phyloP scores from a whole-genome alignment of 2,113 vertebrate genomes.

The Pituophis catenifer region DNA sequence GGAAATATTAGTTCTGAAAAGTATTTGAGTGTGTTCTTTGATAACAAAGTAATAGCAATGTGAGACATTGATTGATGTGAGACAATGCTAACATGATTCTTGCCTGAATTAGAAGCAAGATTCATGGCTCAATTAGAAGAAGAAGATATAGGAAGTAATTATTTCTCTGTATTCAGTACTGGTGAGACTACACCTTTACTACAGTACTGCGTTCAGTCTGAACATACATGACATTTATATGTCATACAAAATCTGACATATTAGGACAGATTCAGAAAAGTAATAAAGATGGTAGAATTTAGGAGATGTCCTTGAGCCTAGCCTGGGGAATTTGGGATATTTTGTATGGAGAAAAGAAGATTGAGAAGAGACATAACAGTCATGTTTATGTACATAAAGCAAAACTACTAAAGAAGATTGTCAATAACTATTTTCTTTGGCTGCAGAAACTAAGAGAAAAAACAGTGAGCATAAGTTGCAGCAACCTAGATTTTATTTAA shows the following conservation, averaged over 20 bases:
- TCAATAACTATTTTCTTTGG: not conserved
- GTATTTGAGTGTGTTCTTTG: not conserved
- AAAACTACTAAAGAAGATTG: not conserved
- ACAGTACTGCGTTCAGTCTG: not conserved
- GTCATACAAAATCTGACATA: not conserved
- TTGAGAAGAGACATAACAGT: not conserved
- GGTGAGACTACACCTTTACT: not conserved
- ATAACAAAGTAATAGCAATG: not conserved
- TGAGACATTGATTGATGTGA: not conserved
- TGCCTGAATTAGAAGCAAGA: not conserved
- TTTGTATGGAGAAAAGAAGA: not conserved
- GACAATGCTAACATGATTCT: not conserved
- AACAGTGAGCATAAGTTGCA: not conserved
- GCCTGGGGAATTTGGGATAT: not conserved
- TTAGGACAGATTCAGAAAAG: not conserved
- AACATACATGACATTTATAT: not conserved
- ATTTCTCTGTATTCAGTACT: not conserved
- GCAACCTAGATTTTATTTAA: not conserved
- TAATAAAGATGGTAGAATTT: not conserved
- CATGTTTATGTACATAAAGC: not conserved
- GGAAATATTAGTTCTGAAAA: not conserved
- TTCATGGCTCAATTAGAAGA: not conserved
- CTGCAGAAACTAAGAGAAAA: not conserved
- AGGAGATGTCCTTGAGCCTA: not conserved
- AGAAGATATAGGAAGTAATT: not conserved